phyloP scores from a whole-genome alignment of 2,113 vertebrate species.

The Cromileptes altivelis region DNA sequence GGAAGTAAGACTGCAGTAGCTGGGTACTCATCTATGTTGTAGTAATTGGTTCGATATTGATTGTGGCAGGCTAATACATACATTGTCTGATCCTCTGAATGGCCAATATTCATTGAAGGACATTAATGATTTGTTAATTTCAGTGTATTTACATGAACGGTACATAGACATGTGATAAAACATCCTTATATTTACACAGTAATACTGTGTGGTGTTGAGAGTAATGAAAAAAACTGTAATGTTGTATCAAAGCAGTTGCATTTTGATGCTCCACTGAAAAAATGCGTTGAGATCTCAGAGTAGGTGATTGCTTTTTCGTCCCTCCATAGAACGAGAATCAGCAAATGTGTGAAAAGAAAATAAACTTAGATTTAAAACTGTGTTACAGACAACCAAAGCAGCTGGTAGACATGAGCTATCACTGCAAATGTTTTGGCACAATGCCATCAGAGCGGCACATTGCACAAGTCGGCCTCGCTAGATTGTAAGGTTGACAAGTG shows the following conservation, averaged over 20 bases:
- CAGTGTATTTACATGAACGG: not conserved
- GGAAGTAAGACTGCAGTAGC: not conserved
- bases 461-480: not conserved
- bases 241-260: constrained; percentile 8
- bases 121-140: not conserved
- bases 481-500: not conserved
- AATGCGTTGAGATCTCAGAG: constrained; percentile 37
- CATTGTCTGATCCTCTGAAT: not conserved
- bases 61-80: not conserved
- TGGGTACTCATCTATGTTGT: constrained; percentile 15
- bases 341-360: constrained; percentile 24
- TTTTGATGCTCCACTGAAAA: not conserved
- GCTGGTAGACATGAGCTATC: constrained; percentile 40
- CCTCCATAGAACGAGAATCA: constrained; percentile 7
- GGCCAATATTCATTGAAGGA: not conserved
- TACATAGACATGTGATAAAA: too few species aligned
- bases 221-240: not conserved
- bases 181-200: not conserved
- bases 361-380: constrained; percentile 45
- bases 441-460: constrained; percentile 3
- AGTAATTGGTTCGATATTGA: constrained; percentile 28
- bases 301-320: constrained; percentile 24
- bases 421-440: constrained; percentile 37
- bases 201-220: not conserved
- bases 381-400: constrained; percentile 18